phyloP scores from a whole-genome alignment of 2,888 invertebrate species.

The Drosophila koepferae region DNA sequence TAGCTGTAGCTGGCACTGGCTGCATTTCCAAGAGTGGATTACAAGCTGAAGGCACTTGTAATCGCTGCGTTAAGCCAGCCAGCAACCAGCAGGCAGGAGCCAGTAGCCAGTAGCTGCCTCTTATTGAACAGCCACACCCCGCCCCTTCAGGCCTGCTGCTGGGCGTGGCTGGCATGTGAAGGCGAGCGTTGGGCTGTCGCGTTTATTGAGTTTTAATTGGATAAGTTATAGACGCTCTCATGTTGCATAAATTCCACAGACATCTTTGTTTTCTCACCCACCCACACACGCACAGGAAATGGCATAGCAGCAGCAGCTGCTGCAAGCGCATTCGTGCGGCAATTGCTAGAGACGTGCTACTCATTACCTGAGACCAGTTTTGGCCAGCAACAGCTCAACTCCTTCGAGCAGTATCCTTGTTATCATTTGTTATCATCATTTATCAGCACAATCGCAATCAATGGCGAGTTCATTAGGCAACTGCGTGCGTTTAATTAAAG shows the following conservation, averaged over 20 bases:
- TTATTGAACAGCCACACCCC: conserved; percentile 64
- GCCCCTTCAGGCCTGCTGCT: neutral
- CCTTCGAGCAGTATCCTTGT: neutral
- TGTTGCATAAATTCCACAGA: conserved; percentile 79
- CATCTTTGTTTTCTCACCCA: conserved; percentile 68
- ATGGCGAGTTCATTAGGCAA: conserved; percentile 61
- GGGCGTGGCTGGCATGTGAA: conserved; percentile 62
- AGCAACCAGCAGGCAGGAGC: conserved; percentile 27
- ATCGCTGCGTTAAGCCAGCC: conserved; percentile 78
- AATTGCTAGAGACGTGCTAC: conserved; percentile 57
- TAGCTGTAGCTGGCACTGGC: conserved; percentile 36
- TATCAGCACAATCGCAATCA: conserved; percentile 63
- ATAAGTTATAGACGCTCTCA: conserved; percentile 81
- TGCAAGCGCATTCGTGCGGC: conserved; percentile 69
- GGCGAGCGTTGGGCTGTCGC: conserved; percentile 37
- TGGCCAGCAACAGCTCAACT: conserved; percentile 1
- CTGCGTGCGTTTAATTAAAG: conserved; percentile 67
- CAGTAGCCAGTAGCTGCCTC: conserved; percentile 22
- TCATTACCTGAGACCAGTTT: conserved; percentile 64
- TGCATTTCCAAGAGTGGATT: conserved; percentile 82
- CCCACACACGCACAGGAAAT: conserved; percentile 8
- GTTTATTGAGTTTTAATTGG: conserved; percentile 82
- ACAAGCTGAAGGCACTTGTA: conserved; percentile 81
- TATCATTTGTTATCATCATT: conserved; percentile 26
- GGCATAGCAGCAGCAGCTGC: conserved; percentile 19